Evolutionary conservation across 2,797 vertebrate species (phyloP).

Genomic region (Miichthys miiuy): DNA sequence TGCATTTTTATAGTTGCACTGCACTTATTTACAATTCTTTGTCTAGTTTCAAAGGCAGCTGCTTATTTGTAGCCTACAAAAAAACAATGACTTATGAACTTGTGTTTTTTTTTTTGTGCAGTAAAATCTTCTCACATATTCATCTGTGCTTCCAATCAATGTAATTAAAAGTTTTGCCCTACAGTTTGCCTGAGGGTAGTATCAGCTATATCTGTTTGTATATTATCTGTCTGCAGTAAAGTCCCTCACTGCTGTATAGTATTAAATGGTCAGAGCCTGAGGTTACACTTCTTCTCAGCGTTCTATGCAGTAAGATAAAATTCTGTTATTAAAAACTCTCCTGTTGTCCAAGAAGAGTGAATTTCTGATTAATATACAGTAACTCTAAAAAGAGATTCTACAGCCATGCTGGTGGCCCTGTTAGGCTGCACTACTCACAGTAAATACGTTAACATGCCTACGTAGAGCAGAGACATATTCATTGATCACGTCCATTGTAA

Average conservation of each 20-base stretch:
- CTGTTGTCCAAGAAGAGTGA: background rate
- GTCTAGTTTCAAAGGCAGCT: slow-evolving; percentile 17
- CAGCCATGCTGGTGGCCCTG: background rate
- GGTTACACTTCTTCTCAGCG: background rate
- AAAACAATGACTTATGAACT: slow-evolving; percentile 20
- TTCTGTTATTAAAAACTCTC: background rate
- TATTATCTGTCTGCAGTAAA: background rate
- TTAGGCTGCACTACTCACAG: background rate
- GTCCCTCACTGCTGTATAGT: background rate
- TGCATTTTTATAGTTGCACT: slow-evolving; percentile 36
- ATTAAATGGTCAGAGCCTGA: background rate
- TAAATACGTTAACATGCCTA: too few relatives aligned
- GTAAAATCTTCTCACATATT: background rate
- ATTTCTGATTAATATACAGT: background rate
- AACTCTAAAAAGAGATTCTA: background rate
- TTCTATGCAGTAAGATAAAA: background rate
- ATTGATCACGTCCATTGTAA: too few relatives aligned
- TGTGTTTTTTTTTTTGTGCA: background rate
- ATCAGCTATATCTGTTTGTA: background rate
- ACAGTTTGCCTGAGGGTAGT: background rate
- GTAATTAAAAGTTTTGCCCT: background rate
- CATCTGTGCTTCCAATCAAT: background rate
- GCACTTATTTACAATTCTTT: slow-evolving; percentile 39
- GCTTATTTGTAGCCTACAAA: slow-evolving; percentile 14
- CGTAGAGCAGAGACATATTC: too few relatives aligned